Base-by-base conservation (phyloP, 1,140 invertebrate species). In the Radopholus similis region DNA sequence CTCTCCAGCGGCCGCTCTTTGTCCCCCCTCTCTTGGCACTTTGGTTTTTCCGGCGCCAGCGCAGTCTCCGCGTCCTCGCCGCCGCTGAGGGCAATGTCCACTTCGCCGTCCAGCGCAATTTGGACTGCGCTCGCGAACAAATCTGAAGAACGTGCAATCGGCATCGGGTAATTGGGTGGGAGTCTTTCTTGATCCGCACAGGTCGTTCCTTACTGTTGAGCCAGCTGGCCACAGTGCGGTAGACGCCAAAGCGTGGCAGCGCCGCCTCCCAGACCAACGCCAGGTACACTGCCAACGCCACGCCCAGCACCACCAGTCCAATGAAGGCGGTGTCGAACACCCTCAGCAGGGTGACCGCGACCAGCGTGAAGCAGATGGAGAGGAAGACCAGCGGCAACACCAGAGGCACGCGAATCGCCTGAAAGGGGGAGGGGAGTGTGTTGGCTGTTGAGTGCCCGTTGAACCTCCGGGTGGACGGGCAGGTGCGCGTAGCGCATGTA, bases 391-490 rank as follows among this genome's bases (percentile, higher is more conserved):
- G 37, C 18, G 72, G 72, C 42, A 74, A 30, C 32, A 74, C 44
- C 23, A 77, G 56, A 32, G 71, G 71, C 28, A 38, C 58, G 18
- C 60, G 59, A 26, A 78, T 59, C 18, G 55, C 37, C 40, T 51
- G 23, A 51, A 42, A 44, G 21, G 40, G 26, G 37, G 40, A n/a
- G 37, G n/a, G 26, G 28, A 40, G 28, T 58, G 35, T 58, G 26
- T 38, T 58, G 37, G 34, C 26, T 38, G 28, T 40, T 44, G 34
- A 13, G 40, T 58, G 0, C 37, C 35, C 30, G 23, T 47, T 38
- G 26, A 15, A 62, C 30, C 54, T 80, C 60, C 21, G 70, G 60
- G 47, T 79, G 77, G 40, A 75, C 77, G 2, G 72, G 77, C 18
- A 77, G 30, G 18, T 57, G 15, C 28, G 37, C 38, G 18, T 68